A percentile compares a stretch with the other conserved stretches of the same genome.
Evolutionary conservation across 2,888 invertebrate species (phyloP).

Genomic region (Hyppa rectilinea): DNA sequence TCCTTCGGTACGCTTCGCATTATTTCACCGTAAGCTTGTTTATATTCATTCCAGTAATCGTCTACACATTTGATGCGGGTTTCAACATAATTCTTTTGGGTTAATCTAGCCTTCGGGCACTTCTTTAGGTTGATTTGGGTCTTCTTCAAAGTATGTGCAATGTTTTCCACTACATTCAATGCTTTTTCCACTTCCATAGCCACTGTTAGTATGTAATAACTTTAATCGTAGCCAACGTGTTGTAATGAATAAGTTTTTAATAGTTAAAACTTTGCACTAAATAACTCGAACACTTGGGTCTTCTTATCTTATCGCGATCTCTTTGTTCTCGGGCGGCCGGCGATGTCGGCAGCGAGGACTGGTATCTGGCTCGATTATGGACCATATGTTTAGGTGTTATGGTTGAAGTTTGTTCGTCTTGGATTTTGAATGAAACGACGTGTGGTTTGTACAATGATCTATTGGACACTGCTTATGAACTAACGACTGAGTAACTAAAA

Average conservation of each 20-base stretch:
- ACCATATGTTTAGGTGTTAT: background rate
- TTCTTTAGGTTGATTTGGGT: slow-evolving; percentile 19
- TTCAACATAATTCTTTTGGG: background rate
- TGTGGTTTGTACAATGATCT: too few relatives aligned
- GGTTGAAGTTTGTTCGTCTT: background rate
- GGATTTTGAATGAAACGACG: too few relatives aligned
- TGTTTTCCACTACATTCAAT: slow-evolving; percentile 4
- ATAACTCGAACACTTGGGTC: slow-evolving; percentile 7
- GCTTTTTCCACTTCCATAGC: slow-evolving; percentile 12
- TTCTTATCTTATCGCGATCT: slow-evolving; percentile 10
- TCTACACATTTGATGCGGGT: slow-evolving; percentile 15
- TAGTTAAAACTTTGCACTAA: background rate
- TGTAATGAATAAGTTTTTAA: slow-evolving; percentile 1
- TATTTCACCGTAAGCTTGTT: slow-evolving; percentile 10
- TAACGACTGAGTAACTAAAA: too few relatives aligned
- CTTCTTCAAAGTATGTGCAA: slow-evolving; percentile 21
- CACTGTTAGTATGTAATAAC: slow-evolving; percentile 12
- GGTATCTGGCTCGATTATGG: slow-evolving; percentile 5
- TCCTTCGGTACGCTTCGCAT: background rate
- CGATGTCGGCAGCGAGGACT: background rate
- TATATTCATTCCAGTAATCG: slow-evolving; percentile 13
- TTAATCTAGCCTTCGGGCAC: slow-evolving; percentile 11
- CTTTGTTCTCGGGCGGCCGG: slow-evolving; percentile 21
- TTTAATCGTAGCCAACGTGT: slow-evolving; percentile 4
- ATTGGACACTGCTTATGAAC: too few relatives aligned